Conservation (phyloP, 2,888 invertebrate genomes). For the Cerastis rubricosa region DNA sequence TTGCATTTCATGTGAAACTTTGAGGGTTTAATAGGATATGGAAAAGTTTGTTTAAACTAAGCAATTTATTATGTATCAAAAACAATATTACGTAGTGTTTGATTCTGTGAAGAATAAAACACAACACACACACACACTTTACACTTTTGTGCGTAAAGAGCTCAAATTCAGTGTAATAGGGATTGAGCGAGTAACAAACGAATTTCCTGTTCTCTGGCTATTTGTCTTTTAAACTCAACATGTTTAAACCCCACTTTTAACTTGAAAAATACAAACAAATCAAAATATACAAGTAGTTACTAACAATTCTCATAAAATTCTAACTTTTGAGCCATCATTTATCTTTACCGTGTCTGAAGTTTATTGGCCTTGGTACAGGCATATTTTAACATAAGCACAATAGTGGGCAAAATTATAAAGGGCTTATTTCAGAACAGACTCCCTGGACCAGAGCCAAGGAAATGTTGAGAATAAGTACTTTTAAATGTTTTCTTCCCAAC, state of each 20-base stretch:
- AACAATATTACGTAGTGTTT: neutral
- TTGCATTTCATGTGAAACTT: neutral
- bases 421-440: neutral
- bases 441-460: constrained; percentile 30
- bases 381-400: constrained; percentile 3
- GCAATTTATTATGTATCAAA: neutral
- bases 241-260: neutral
- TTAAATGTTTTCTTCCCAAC: constrained; percentile 19
- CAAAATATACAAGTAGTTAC: neutral
- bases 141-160: too few species aligned
- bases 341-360: neutral
- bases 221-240: neutral
- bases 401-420: constrained; percentile 18
- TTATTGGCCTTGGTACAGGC: constrained; percentile 4
- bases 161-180: neutral
- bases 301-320: constrained; percentile 12
- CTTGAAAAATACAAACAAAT: neutral
- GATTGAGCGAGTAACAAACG: neutral
- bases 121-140: too few species aligned
- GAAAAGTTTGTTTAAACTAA: neutral
- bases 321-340: neutral
- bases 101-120: neutral
- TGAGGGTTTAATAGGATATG: neutral
- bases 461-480: constrained; percentile 8
- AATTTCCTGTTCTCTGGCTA: neutral